These are phyloP conservation scores for Etheostoma perlongum DNA, from an alignment of 2,797 vertebrate species.

Conservation along the genomic window DNA sequence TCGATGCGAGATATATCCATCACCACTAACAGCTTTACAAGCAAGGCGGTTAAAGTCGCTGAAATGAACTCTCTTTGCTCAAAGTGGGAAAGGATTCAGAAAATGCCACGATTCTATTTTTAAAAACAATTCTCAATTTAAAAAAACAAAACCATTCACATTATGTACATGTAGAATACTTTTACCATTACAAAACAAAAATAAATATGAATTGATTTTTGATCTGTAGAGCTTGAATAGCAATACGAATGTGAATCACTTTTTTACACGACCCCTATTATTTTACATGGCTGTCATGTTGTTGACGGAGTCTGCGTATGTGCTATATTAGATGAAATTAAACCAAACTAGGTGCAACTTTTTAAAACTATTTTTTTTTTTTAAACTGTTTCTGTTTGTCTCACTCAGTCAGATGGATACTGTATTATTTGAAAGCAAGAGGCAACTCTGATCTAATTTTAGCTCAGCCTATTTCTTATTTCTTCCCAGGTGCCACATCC, in stretches of 20 bases:
- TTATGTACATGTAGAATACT: no score
- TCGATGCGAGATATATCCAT: slow-evolving; percentile 29
- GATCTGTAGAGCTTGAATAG: no score
- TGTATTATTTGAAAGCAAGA: slow-evolving; percentile 3
- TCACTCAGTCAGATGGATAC: neutral
- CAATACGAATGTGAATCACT: no score
- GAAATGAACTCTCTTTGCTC: slow-evolving; percentile 17
- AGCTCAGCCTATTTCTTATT: slow-evolving; percentile 24
- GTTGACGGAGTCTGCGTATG: neutral
- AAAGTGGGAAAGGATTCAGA: neutral
- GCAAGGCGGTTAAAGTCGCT: neutral
- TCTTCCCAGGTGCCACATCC: slow-evolving; percentile 90
- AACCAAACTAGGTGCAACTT: neutral
- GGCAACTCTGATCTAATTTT: slow-evolving; percentile 35
- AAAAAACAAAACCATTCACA: no score
- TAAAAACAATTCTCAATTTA: no score
- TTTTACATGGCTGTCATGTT: neutral
- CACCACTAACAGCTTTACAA: slow-evolving; percentile 41
- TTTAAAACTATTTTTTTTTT: neutral
- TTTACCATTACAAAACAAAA: no score
- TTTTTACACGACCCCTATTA: no score
- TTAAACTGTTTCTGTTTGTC: neutral
- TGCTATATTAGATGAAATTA: neutral
- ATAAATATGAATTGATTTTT: no score
- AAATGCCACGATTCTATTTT: no score